These are phyloP conservation scores for Istiophorus platypterus DNA, from an alignment of 2,113 vertebrate genomes.

Conservation along the genomic window DNA sequence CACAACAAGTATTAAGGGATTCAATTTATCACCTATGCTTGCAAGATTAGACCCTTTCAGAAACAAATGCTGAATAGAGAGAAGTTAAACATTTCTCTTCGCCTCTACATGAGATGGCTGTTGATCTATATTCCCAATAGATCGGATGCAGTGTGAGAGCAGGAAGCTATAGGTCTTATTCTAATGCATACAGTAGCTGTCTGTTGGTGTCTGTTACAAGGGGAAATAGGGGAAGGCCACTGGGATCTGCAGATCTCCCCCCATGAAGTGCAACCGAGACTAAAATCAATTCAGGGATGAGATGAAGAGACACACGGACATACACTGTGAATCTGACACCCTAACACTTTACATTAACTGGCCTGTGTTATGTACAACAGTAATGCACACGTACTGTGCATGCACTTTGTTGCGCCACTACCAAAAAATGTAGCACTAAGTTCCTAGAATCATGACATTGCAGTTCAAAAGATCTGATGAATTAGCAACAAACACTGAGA, in stretches of 20 bases:
- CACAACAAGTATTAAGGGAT: too few species aligned
- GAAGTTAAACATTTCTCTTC: background rate
- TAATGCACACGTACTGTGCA: background rate
- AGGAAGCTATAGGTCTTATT: background rate
- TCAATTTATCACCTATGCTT: too few species aligned
- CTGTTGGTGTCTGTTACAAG: constrained; percentile 16
- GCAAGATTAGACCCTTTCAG: too few species aligned
- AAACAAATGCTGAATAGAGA: too few species aligned
- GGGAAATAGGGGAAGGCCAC: background rate
- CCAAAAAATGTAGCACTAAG: background rate
- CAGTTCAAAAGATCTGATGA: constrained; percentile 37
- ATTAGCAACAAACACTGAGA: background rate
- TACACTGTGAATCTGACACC: constrained; percentile 23
- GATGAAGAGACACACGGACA: background rate
- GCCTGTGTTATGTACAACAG: constrained; percentile 2
- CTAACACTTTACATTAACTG: constrained; percentile 25
- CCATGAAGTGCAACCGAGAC: constrained; percentile 43
- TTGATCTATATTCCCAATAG: background rate
- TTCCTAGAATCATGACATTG: background rate
- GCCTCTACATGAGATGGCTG: background rate
- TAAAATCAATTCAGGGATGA: constrained; percentile 50
- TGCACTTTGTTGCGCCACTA: too few species aligned
- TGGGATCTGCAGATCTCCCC: constrained; percentile 19
- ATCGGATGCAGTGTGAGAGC: background rate
- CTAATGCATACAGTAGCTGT: constrained; percentile 3